phyloP scores from a whole-genome alignment of 2,113 vertebrate genomes.

The Gnathonemus longibarbis region DNA sequence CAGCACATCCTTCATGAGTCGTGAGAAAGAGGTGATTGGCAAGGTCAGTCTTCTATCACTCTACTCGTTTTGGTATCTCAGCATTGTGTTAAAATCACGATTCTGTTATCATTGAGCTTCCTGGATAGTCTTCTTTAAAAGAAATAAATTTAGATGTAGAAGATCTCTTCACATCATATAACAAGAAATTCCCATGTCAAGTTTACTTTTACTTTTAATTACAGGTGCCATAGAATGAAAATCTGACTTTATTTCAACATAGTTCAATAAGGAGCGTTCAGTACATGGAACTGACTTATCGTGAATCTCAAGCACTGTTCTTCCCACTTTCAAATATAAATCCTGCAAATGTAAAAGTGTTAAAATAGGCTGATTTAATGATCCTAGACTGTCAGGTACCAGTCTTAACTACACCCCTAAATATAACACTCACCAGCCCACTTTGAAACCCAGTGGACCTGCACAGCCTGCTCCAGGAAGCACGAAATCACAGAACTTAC shows the following conservation, averaged over 20 bases:
- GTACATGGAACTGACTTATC: not conserved
- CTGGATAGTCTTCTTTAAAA: not conserved
- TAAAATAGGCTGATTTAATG: not conserved
- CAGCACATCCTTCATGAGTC: conserved; percentile 77
- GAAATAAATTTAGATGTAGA: not conserved
- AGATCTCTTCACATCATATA: not conserved
- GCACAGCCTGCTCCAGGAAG: not conserved
- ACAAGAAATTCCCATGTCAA: not conserved
- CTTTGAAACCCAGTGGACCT: not conserved
- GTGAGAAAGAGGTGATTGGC: conserved; percentile 76
- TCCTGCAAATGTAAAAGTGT: not conserved
- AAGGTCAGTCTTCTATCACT: conserved; percentile 59
- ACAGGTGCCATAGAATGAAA: too few relatives aligned
- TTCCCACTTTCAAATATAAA: too few relatives aligned
- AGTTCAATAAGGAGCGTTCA: not conserved
- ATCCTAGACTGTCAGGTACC: not conserved
- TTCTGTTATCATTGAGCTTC: not conserved
- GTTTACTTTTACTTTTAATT: not conserved
- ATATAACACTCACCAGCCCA: not conserved
- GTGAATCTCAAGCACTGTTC: not conserved
- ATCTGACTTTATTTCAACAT: not conserved
- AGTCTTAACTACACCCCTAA: too few relatives aligned
- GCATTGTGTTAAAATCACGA: not conserved
- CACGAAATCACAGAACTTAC: too few relatives aligned
- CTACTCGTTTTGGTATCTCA: not conserved